Percentiles rank a stretch among this genome's conserved stretches.
These are phyloP conservation scores for Pseudopipra pipra DNA, from an alignment of 2,113 vertebrate species.

Conservation along the genomic window DNA sequence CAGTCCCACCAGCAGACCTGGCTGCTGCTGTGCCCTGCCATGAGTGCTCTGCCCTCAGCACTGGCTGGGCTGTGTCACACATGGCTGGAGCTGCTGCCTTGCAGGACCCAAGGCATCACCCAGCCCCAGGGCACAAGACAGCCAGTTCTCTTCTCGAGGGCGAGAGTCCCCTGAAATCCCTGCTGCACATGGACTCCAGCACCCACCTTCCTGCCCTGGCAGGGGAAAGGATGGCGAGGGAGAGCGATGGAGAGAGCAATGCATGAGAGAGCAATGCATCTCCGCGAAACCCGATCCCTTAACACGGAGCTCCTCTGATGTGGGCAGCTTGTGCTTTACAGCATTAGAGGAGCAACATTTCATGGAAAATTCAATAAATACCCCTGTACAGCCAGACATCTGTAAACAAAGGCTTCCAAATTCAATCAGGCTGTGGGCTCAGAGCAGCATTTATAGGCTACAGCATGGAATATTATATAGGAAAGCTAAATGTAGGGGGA, in stretches of 20 bases:
- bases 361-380: conserved; percentile 90
- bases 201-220: not conserved
- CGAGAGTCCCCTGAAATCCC: not conserved
- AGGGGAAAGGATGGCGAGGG: not conserved
- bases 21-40: not conserved
- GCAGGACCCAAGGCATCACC: not conserved
- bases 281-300: conserved; percentile 78
- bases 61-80: fast-evolving
- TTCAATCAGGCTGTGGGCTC: conserved; percentile 84
- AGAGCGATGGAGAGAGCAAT: conserved; percentile 66
- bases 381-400: conserved; percentile 86
- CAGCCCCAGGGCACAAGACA: not conserved
- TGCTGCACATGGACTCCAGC: not conserved
- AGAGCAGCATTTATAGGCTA: conserved; percentile 81
- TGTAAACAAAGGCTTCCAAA: conserved; percentile 89
- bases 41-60: not conserved
- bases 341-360: conserved; percentile 89
- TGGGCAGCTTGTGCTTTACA: conserved; percentile 85
- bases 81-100: not conserved
- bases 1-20: not conserved
- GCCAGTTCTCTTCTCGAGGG: not conserved
- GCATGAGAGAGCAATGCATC: conserved; percentile 74
- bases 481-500: conserved; percentile 72
- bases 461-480: conserved; percentile 82
- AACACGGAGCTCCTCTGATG: conserved; percentile 80